Evolutionary conservation across 53 echinoderm and acorn worm species (phyloP).

Genomic region (Crossaster papposus): DNA sequence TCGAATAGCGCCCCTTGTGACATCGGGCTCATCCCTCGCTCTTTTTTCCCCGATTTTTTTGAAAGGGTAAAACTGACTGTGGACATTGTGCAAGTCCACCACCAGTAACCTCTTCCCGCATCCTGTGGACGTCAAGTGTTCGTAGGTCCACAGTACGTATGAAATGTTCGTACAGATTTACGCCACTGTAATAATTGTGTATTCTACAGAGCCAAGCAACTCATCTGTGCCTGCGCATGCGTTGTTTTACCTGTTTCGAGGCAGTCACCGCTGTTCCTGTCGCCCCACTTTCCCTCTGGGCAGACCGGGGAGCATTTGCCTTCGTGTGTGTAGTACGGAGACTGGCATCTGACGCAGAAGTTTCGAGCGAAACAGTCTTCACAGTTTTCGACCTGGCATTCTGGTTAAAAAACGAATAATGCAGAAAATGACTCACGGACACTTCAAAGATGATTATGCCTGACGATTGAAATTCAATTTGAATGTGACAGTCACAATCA

Average conservation of each 20-base stretch:
- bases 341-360: conserved; percentile 78
- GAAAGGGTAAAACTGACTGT: too few relatives aligned
- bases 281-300: conserved; percentile 79
- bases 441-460: not conserved
- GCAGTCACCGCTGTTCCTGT: conserved; percentile 78
- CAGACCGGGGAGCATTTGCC: conserved; percentile 81
- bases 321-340: conserved; percentile 71
- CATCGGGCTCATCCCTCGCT: too few relatives aligned
- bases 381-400: conserved; percentile 88
- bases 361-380: conserved; percentile 73
- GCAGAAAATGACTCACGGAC: not conserved
- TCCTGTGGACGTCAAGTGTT: too few relatives aligned
- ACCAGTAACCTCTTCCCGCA: too few relatives aligned
- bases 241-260: conserved; percentile 27
- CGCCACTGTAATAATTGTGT: too few relatives aligned
- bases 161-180: too few relatives aligned
- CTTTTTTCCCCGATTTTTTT: too few relatives aligned
- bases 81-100: too few relatives aligned
- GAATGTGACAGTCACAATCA: too few relatives aligned
- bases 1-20: too few relatives aligned
- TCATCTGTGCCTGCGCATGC: conserved; percentile 15
- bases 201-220: not conserved
- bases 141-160: too few relatives aligned
- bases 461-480: not conserved
- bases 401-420: conserved; percentile 33